A percentile compares a stretch with the other conserved stretches of the same genome.
Evolutionary conservation across 1,140 invertebrate species (phyloP).

Genomic region (Pristionchus pacificus): DNA sequence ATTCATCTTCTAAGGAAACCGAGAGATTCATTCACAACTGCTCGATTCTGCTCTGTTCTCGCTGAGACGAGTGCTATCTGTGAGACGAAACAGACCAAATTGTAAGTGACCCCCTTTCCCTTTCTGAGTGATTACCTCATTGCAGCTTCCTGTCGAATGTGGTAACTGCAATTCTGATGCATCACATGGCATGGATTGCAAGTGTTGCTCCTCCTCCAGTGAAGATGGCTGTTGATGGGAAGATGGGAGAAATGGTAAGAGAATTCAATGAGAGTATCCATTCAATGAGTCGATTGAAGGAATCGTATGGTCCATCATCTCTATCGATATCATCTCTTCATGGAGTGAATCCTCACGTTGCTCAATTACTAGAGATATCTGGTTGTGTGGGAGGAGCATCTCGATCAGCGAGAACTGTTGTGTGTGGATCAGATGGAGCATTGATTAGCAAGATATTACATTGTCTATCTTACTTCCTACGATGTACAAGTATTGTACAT

Average conservation of each 20-base stretch:
- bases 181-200: constrained; percentile 30
- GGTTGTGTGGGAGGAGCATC: constrained; percentile 11
- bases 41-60: constrained; percentile 23
- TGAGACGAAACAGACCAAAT: constrained; percentile 17
- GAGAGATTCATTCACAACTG: not conserved
- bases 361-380: constrained; percentile 25
- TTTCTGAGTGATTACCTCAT: not conserved
- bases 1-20: constrained; percentile 6
- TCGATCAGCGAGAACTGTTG: constrained; percentile 12
- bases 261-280: too few species aligned
- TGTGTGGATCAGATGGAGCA: constrained; percentile 16
- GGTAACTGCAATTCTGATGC: constrained; percentile 23
- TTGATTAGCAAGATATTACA: constrained; percentile 5
- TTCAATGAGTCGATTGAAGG: too few species aligned
- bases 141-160: constrained; percentile 31
- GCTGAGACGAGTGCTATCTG: constrained; percentile 3
- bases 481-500: constrained; percentile 12
- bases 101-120: constrained; percentile 4
- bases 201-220: constrained; percentile 17
- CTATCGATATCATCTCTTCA: constrained; percentile 4
- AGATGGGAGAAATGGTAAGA: too few species aligned
- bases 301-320: too few species aligned
- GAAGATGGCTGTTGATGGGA: not conserved
- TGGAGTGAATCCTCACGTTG: constrained; percentile 22
- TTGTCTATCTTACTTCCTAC: constrained; percentile 23